Evolutionary conservation across 2,797 vertebrate genomes (phyloP).

Genomic region (Helicolenus hilgendorfi): DNA sequence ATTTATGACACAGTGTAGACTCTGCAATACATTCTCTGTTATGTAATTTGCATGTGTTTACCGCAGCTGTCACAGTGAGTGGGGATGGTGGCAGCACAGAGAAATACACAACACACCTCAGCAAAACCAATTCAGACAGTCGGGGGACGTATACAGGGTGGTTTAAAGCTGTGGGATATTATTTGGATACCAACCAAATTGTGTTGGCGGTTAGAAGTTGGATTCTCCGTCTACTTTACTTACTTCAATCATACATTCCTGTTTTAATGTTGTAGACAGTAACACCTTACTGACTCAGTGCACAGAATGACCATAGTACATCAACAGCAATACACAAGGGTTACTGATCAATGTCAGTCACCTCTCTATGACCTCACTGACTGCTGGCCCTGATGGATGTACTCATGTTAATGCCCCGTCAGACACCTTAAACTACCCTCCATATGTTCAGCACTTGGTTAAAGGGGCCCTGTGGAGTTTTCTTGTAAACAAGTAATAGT

Average conservation of each 20-base stretch:
- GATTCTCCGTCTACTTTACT: neutral
- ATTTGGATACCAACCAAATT: neutral
- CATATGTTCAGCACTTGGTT: neutral
- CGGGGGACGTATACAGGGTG: neutral
- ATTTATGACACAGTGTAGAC: constrained; percentile 57
- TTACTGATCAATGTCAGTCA: neutral
- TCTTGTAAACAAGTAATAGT: neutral
- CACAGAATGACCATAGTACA: neutral
- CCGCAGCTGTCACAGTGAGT: constrained; percentile 14
- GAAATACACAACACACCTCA: constrained; percentile 8
- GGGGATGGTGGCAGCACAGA: neutral
- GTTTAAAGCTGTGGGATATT: neutral
- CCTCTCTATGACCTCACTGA: too few species aligned
- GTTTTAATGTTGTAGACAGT: neutral
- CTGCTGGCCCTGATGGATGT: neutral
- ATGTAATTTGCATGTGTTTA: constrained; percentile 61
- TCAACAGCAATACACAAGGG: neutral
- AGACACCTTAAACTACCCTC: neutral
- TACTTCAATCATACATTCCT: neutral
- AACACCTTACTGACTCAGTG: neutral
- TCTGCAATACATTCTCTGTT: constrained; percentile 36
- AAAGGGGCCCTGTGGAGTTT: too few species aligned
- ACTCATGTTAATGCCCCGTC: neutral
- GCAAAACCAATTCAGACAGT: neutral
- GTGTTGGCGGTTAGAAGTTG: neutral